A percentile compares a stretch with the other conserved stretches of the same genome.
Evolutionary conservation across 1,140 invertebrate species (phyloP).

Genomic region (Platyscapa corneri): DNA sequence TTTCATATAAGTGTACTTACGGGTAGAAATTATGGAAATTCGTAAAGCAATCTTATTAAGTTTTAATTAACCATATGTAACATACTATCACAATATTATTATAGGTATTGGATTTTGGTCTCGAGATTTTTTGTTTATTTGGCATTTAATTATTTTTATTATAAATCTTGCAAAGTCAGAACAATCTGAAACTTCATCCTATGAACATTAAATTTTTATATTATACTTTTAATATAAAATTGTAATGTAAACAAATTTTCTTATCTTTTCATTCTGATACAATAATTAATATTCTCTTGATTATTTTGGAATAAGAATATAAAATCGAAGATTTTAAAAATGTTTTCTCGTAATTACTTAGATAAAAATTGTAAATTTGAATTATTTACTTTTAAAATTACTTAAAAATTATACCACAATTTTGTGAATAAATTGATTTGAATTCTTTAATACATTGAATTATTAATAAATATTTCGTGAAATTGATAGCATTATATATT

Average conservation of each 20-base stretch:
- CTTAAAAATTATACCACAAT: background rate
- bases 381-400: background rate
- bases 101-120: slow-evolving; percentile 7
- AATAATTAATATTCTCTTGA: no score
- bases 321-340: no score
- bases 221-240: no score
- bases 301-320: no score
- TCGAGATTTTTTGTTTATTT: background rate
- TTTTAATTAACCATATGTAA: background rate
- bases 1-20: background rate
- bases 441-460: background rate
- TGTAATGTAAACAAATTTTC: no score
- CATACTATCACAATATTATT: background rate
- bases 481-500: background rate
- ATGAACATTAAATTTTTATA: background rate
- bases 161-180: background rate
- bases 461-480: background rate
- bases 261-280: no score
- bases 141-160: background rate
- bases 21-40: slow-evolving; percentile 16
- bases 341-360: no score
- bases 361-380: background rate
- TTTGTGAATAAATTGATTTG: background rate
- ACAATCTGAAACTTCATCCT: background rate
- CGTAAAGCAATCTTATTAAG: slow-evolving; percentile 4